These are phyloP conservation scores for Armadillidium nasatum DNA, from an alignment of 1,140 invertebrate genomes.

Conservation along the genomic window DNA sequence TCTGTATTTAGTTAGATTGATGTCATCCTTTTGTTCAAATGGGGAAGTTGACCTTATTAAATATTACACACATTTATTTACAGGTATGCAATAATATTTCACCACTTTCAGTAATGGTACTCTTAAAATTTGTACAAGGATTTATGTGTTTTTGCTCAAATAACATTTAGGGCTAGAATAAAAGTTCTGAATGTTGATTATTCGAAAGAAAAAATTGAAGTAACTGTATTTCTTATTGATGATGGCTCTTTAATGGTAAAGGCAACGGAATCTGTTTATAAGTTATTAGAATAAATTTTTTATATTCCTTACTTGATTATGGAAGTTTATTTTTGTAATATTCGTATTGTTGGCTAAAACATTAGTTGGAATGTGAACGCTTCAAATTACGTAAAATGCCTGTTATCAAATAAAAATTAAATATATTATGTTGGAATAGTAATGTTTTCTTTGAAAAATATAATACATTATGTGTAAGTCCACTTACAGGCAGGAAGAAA, in stretches of 20 bases:
- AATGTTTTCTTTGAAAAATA: background rate
- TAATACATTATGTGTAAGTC: background rate
- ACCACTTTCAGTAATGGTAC: background rate
- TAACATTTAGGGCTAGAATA: background rate
- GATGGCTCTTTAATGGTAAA: background rate
- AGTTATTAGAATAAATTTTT: background rate
- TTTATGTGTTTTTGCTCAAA: background rate
- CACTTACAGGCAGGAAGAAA: background rate
- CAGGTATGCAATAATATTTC: background rate
- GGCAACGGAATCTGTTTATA: background rate
- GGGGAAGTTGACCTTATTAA: background rate
- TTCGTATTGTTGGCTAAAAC: background rate
- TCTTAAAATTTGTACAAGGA: background rate
- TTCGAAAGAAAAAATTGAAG: background rate
- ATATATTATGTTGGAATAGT: background rate
- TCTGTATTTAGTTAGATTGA: background rate
- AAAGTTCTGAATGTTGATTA: background rate
- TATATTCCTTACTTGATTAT: background rate
- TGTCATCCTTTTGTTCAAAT: background rate
- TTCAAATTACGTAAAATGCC: background rate
- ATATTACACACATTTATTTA: background rate
- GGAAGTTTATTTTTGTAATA: background rate
- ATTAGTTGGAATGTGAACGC: background rate
- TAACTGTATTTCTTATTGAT: background rate
- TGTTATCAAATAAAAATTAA: background rate